Evolutionary conservation across 2,797 vertebrate genomes (phyloP), one percentile per base, ranked within the genome.

Genomic region (Perodicticus potto): DNA sequence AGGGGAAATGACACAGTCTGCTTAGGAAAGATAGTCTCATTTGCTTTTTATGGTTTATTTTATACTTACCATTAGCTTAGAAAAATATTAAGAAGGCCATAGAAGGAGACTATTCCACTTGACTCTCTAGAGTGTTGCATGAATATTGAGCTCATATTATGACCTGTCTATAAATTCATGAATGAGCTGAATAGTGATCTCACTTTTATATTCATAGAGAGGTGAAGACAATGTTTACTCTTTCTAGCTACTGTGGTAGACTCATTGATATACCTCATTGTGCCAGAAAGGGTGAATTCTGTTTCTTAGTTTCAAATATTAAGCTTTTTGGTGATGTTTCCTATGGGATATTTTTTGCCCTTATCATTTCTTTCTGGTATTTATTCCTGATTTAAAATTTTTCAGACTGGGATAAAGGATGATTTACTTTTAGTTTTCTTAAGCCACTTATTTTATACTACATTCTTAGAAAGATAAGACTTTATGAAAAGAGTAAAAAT

Each of bases 381-480:
- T 5, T 57, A 53, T 80, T 83, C 81, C 70, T 76, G 29, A 86
- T 77, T 88, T 85, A 32, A 32, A 9, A 4, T n/a, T 40, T 95
- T 91, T 90, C n/a, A 49, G 55, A 67, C 16, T 81, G 20, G 0
- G 12, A 20, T 25, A 25, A 90, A 92, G 65, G 40, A 57, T 91
- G 55, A 76, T 55, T 88, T 91, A 61, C n/a, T 84, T 72, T 88
- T 61, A 89, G 53, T 57, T n/a, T 90, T 95, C 27, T 92, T 14
- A n/a, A 76, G 27, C 69, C 53, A 37, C 29, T 74, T 84, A 81
- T 70, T 80, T 93, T 72, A 72, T 0, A 20, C 65, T 73, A 19
- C 4, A 85, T 90, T 87, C 3, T 74, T 84, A 57, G 67, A 57
- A 90, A 61, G 95, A 59, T 72, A 85, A 73, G 87, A 34, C 57